phyloP scores from a whole-genome alignment of 2,888 invertebrate species.

The Chloroclysta siterata region DNA sequence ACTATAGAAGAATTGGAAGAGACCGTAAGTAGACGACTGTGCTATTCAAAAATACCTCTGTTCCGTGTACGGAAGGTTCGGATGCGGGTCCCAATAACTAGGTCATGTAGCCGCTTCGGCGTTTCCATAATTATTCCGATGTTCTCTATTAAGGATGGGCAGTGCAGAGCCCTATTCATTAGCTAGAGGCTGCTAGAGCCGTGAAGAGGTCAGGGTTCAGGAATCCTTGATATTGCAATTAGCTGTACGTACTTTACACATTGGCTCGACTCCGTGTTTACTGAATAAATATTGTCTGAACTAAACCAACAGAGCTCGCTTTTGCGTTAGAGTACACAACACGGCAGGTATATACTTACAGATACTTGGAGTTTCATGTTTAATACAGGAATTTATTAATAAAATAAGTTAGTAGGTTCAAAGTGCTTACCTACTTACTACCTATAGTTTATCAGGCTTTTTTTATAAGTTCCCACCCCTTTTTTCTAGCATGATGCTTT shows the following conservation, averaged over 20 bases:
- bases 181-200: constrained; percentile 6
- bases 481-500: not conserved
- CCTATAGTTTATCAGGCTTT: too few relatives aligned
- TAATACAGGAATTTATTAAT: not conserved
- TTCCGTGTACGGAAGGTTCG: constrained; percentile 18
- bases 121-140: constrained; percentile 53
- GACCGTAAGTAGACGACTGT: constrained; percentile 60
- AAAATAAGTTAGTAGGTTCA: not conserved
- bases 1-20: constrained; percentile 77
- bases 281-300: constrained; percentile 30
- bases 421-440: too few relatives aligned
- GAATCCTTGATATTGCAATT: not conserved
- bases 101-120: constrained; percentile 71
- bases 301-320: constrained; percentile 25
- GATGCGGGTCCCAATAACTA: constrained; percentile 46
- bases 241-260: not conserved
- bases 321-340: constrained; percentile 12
- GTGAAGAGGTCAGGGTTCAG: constrained; percentile 19
- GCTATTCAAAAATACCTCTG: constrained; percentile 21
- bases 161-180: constrained; percentile 11
- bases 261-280: not conserved
- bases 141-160: constrained; percentile 35
- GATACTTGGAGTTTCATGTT: not conserved
- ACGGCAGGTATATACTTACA: not conserved
- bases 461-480: not conserved